Evolutionary conservation across 2,113 vertebrate genomes (phyloP), one percentile per base, ranked within the genome.

Genomic region (Acanthochromis polyacanthus): DNA sequence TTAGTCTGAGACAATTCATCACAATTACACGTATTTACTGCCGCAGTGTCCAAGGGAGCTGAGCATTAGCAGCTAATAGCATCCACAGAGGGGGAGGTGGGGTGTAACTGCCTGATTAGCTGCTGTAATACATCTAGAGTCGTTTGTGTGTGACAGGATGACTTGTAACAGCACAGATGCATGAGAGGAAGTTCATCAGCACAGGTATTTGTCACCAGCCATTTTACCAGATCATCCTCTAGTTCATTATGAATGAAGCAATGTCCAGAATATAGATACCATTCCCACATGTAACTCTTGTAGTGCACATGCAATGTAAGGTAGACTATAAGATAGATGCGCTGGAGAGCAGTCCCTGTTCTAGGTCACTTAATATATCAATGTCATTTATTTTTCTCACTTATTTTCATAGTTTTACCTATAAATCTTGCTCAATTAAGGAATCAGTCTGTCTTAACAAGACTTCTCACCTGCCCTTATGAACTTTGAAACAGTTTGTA

Each of bases 1-100:
- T 81, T 64, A 55, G 74, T 70, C 81, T 57, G 10, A 50, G 70
- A 71, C 79, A 46, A 93, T 92, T 84, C 71, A 92, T 93, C 88
- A 92, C 75, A 86, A 87, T 92, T 91, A 90, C 48, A 3, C 32
- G 30, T 53, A 43, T 66, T 65, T 50, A 70, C 28, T 19, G 16
- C 46, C 58, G 66, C 55, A 36, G 68, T 38, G 50, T 56, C 57
- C 65, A 45, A 51, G 46, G 30, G 23, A 76, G 72, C 32, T 53
- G 57, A 69, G 63, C 55, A 59, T 77, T 59, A 81, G 73, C 28
- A 16, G 78, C 75, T 80, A 82, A 84, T 75, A 20, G 63, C 43
- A 48, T 67, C 55, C 71, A 55, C 57, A 66, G 59, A 32, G 5
- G n/a, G 45, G 50, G 40, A 55, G 61, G 40, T 30, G 51, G 73